Evolutionary conservation across 2,797 vertebrate species (phyloP), one percentile per base, ranked within the genome.

Genomic region (Margarornis squamiger): DNA sequence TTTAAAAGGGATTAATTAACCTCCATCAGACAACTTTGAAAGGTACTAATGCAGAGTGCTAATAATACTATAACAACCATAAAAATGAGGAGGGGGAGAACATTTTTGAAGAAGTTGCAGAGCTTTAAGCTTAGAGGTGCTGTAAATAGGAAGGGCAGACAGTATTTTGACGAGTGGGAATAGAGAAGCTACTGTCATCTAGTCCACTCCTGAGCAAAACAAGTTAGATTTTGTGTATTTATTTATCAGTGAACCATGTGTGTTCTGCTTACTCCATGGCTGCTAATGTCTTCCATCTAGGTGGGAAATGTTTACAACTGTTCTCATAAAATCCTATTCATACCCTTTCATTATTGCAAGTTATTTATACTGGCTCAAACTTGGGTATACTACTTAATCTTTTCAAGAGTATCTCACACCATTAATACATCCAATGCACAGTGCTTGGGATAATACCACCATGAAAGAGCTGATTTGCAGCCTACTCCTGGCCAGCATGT

Each of bases 1-100:
- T 86, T 95, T 93, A 63, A 95, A 95, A 93, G 71, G 54, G 81
- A 82, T 94, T 96, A 82, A 96, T 94, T 96, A 95, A 89, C 80
- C 41, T 94, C 18, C 57, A 71, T 80, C 74, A 80, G 71, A 74
- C 86, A 88, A 57, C 65, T 82, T 79, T 51, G 67, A 94, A 93
- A 93, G 67, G 52, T 74, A 94, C 29, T 88, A 93, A 91, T 43
- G 46, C 45, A 51, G 43, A 79, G 41, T 52, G 63, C 77, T 95
- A 90, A 73, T 75, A 93, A 79, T 76, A 63, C 34, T 24, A 34
- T 46, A 86, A 90, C 73, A 75, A 67, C 22, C 29, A 59, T 81
- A 71, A 90, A 94, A 86, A 63, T 59, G 36, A 75, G 49, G 58
- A 62, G 10, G 2, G 24, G 6, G 21, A 91, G 27, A 18, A 43